phyloP scores from a whole-genome alignment of 2,797 vertebrate species.

The Ambastaia sidthimunki region DNA sequence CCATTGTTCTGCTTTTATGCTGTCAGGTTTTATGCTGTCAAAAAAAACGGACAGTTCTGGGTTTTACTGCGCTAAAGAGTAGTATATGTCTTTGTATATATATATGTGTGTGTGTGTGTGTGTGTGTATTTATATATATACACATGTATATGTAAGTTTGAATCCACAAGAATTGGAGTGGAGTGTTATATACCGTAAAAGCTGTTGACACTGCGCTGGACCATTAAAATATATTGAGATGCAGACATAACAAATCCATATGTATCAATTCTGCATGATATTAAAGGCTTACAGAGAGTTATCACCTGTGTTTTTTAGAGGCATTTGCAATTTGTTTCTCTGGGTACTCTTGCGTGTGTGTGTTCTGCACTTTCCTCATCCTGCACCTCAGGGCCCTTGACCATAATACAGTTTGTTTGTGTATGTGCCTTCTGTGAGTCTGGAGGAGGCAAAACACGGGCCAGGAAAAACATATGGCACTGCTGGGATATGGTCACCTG shows the following conservation, averaged over 20 bases:
- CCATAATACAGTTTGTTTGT: conserved; percentile 71
- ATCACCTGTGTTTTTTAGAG: conserved; percentile 48
- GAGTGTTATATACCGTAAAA: neutral
- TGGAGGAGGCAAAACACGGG: conserved; percentile 64
- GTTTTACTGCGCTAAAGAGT: conserved; percentile 6
- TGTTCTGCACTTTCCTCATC: conserved; percentile 61
- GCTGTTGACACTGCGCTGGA: neutral
- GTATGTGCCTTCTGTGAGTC: conserved; percentile 72
- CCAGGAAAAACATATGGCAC: conserved; percentile 80
- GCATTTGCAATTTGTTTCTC: conserved; percentile 50
- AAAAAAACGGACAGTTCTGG: conserved; percentile 11
- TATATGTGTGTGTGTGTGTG: too few relatives aligned
- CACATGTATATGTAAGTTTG: neutral
- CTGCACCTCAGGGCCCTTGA: conserved; percentile 73
- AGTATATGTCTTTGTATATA: neutral
- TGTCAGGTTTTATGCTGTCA: too few relatives aligned
- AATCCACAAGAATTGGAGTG: neutral
- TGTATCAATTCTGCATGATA: conserved; percentile 40
- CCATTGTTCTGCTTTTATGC: conserved; percentile 2
- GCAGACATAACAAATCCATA: conserved; percentile 37
- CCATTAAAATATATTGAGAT: conserved; percentile 25
- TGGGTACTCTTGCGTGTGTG: conserved; percentile 23
- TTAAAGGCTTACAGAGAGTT: conserved; percentile 40
- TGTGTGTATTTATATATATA: too few relatives aligned
- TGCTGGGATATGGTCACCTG: conserved; percentile 75